Percentiles rank a stretch among this genome's conserved stretches.
Evolutionary conservation across 2,888 invertebrate species (phyloP).

Genomic region (Meteorus cinctellus): DNA sequence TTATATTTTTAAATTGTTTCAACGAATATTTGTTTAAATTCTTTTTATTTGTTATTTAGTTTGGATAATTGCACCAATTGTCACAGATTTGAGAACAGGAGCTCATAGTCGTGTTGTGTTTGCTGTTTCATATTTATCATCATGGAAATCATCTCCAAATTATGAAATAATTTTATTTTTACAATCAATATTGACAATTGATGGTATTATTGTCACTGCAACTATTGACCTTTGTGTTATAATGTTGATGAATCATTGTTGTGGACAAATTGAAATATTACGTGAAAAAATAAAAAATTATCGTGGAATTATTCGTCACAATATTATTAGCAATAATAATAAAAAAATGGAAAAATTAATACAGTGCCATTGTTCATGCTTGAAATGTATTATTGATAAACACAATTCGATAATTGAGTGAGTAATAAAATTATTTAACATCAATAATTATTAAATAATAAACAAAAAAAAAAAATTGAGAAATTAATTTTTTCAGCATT

Average conservation of each 20-base stretch:
- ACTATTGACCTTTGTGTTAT: constrained; percentile 11
- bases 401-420: constrained; percentile 25
- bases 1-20: no score
- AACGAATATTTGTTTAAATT: no score
- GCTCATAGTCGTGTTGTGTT: not conserved
- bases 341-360: not conserved
- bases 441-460: not conserved
- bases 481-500: not conserved
- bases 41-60: not conserved
- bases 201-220: not conserved
- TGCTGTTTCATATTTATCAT: not conserved
- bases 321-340: not conserved
- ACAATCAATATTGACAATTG: not conserved
- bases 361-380: constrained; percentile 3
- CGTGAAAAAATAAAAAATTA: constrained; percentile 23
- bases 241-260: constrained; percentile 13
- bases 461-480: not conserved
- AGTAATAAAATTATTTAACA: not conserved
- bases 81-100: not conserved
- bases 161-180: not conserved
- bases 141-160: not conserved
- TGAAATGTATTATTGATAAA: constrained; percentile 28
- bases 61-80: not conserved
- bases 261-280: constrained; percentile 19
- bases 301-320: constrained; percentile 4